phyloP scores from a whole-genome alignment of 2,113 vertebrate species.

The Lycaon pictus region DNA sequence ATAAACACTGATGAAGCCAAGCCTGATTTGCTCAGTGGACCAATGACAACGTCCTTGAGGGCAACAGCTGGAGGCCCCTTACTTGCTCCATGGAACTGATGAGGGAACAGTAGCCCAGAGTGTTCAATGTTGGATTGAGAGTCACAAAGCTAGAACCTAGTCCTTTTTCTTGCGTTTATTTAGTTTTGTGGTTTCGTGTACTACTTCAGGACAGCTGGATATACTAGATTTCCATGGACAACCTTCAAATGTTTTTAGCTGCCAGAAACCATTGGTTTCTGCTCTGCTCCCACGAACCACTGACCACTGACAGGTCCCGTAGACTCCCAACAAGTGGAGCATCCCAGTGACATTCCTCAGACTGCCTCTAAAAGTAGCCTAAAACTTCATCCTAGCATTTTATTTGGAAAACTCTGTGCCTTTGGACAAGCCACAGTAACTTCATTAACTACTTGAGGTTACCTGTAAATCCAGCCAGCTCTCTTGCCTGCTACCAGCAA shows the following conservation, averaged over 20 bases:
- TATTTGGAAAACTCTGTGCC: neutral
- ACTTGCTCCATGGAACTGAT: rapidly evolving
- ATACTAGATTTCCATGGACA: neutral
- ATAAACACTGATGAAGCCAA: neutral
- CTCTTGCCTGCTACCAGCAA: neutral
- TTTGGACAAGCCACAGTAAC: neutral
- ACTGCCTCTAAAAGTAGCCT: neutral
- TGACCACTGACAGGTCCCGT: neutral
- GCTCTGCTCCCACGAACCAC: neutral
- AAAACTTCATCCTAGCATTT: neutral
- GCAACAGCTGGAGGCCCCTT: neutral
- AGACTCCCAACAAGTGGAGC: neutral
- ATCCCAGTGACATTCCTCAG: neutral
- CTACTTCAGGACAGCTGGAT: neutral
- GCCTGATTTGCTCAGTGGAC: neutral
- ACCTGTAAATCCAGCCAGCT: neutral
- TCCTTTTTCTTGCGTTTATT: neutral
- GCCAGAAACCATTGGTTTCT: neutral
- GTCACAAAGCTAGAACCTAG: neutral
- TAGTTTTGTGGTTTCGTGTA: neutral
- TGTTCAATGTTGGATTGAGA: neutral
- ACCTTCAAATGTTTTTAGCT: neutral
- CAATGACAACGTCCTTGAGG: neutral
- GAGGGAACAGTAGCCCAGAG: neutral
- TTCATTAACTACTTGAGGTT: neutral